A percentile compares a stretch with the other conserved stretches of the same genome.
These are phyloP conservation scores for Hirundo rustica DNA, from an alignment of 2,797 vertebrate genomes.

Conservation along the genomic window DNA sequence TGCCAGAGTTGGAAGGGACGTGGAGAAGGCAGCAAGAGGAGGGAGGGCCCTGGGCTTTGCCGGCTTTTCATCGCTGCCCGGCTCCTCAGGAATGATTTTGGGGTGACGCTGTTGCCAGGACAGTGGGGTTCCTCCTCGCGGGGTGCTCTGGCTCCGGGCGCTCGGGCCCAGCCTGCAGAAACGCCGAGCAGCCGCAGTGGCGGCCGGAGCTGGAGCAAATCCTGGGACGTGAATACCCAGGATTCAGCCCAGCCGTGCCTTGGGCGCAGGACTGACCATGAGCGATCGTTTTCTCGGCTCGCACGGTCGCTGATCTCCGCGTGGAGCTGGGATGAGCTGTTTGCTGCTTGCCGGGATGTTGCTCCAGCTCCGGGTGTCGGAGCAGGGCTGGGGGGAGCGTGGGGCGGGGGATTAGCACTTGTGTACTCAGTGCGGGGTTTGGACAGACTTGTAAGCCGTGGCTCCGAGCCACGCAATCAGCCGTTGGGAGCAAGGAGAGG, in stretches of 20 bases:
- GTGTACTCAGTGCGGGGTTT: conserved; percentile 1
- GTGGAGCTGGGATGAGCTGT: not conserved
- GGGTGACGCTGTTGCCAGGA: not conserved
- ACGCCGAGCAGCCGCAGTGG: not conserved
- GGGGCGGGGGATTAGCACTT: not conserved
- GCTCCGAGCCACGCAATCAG: conserved; percentile 15
- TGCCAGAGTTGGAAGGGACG: not conserved
- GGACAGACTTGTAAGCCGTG: conserved; percentile 21
- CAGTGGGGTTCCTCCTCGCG: not conserved
- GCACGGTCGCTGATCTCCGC: not conserved
- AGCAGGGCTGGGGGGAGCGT: not conserved
- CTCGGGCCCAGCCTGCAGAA: conserved; percentile 11
- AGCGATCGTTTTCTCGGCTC: not conserved
- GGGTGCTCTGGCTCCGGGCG: not conserved
- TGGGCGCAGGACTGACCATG: not conserved
- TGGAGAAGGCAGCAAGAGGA: not conserved
- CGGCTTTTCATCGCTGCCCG: not conserved
- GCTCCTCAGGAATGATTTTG: not conserved
- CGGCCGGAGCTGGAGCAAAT: not conserved
- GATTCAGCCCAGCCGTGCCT: not conserved
- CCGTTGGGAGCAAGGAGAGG: not conserved
- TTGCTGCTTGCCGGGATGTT: not conserved
- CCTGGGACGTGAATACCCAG: not conserved
- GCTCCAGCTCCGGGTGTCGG: not conserved
- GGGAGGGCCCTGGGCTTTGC: not conserved